Evolutionary conservation across 2,113 vertebrate species (phyloP), one percentile per base, ranked within the genome.

Genomic region (Merops nubicus): DNA sequence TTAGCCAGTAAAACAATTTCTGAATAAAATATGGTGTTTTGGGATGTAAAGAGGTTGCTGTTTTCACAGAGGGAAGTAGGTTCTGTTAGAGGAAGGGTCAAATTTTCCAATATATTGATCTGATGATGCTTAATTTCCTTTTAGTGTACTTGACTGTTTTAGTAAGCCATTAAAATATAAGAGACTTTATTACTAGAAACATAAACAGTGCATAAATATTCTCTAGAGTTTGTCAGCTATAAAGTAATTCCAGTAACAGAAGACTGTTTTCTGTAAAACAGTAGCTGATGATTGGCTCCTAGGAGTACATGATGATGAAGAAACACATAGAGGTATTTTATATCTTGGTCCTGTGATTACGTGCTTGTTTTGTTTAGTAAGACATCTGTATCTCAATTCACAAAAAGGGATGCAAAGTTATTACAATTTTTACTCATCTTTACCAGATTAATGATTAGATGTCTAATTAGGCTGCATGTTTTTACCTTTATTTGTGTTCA

Each of bases 401-500:
- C 29, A 84, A 51, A 94, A 95, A 34, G 0, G 4, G 6, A 57
- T 62, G 29, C 13, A 90, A 70, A 90, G 88, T 43, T 56, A 45
- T 67, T 65, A 80, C 50, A 50, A 64, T 34, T 23, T 86, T 85
- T 76, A n/a, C 8, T 76, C 40, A 8, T 5, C 38, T 90, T 88
- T 77, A 31, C 34, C 86, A 74, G 42, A 33, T 33, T 90, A 63
- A 54, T 23, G 36, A 83, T 88, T 81, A 94, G 33, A 53, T 80
- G n/a, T 47, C 45, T 47, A 47, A 47, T 47, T 47, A 47, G 34
- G 36, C 62, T 88, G 14, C 29, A 31, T 29, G 15, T 34, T 90
- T 89, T 88, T 57, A 18, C 47, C 43, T 57, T 73, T 91, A 63
- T 95, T 81, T 90, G n/a, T 62, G 84, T 86, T 93, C 79, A 80